Evolutionary conservation across 1,140 invertebrate genomes (phyloP), one percentile per base, ranked within the genome.

Genomic region (Phocides pigmalion): DNA sequence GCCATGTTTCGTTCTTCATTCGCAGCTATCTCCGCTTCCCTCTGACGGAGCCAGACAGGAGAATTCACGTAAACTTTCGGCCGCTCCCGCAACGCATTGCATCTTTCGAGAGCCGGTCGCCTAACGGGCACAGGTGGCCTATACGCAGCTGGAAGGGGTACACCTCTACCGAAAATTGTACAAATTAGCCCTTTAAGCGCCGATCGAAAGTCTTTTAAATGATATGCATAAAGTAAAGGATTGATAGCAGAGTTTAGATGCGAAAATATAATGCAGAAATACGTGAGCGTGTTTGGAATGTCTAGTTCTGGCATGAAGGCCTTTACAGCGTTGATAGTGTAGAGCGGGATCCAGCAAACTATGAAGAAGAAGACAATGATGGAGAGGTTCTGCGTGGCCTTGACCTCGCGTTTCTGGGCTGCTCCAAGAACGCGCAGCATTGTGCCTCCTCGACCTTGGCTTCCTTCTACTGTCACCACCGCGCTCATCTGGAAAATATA

Each of bases 281-380:
- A 94, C 39, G 96, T 94, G n/a, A 97, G 77, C 5, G 94, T 90
- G 0, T 93, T 92, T 66, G 94, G 94, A 19, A 96, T 94, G 49
- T 93, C 82, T 73, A 95, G 95, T 1, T 93, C 76, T 0, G 93
- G 93, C 73, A 95, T 96, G 81, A 97, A 97, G 0, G 96, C 96
- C 81, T 96, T 94, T 12, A 98, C 93, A 72, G 96, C 97, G 85
- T 98, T 98, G 66, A 98, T 96, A 17, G 97, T 98, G 89, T 98
- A 98, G 2, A 98, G 92, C 0, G 97, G 97, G 49, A 98, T 96
- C 97, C 97, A 98, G 80, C 97, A 98, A 44, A 98, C 93, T 88
- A 98, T 97, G 91, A 98, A 98, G 90, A 98, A 98, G 28, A 96
- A 89, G 0, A 98, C 97, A 50, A 98, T 98, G 63, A 97, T 95